These are phyloP conservation scores for Acrobasis suavella DNA, from an alignment of 2,888 invertebrate genomes.

Conservation along the genomic window DNA sequence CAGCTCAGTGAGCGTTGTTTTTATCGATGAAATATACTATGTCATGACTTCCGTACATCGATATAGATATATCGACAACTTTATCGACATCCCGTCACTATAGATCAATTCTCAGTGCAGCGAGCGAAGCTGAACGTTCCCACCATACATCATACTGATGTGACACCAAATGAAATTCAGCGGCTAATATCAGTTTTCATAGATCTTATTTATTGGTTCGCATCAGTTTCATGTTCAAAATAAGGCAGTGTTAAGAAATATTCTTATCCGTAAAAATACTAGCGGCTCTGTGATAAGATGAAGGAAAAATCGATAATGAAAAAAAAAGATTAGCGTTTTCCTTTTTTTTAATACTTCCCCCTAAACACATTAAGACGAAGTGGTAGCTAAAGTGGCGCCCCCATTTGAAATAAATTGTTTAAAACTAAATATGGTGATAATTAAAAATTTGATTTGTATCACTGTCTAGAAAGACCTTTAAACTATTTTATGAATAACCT, in stretches of 20 bases:
- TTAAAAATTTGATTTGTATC: no score
- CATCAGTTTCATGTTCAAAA: not conserved
- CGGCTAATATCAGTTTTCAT: conserved; percentile 33
- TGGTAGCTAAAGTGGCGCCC: no score
- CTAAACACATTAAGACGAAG: no score
- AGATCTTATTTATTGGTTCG: conserved; percentile 28
- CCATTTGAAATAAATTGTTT: no score
- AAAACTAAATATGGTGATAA: no score
- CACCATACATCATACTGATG: conserved; percentile 29
- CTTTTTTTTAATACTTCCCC: no score
- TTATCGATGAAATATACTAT: no score
- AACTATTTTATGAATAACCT: no score
- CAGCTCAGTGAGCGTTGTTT: not conserved
- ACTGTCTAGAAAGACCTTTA: no score
- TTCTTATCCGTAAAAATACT: not conserved
- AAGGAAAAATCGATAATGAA: no score
- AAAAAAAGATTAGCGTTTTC: no score
- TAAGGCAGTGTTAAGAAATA: not conserved
- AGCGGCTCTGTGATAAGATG: no score
- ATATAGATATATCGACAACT: conserved; percentile 1
- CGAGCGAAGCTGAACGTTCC: conserved; percentile 24
- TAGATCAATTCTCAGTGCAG: conserved; percentile 21
- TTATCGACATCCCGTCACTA: conserved; percentile 12
- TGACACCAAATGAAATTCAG: conserved; percentile 30
- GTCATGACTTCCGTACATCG: not conserved